Conservation (phyloP, 2,888 invertebrate genomes). For the Brenthis ino region DNA sequence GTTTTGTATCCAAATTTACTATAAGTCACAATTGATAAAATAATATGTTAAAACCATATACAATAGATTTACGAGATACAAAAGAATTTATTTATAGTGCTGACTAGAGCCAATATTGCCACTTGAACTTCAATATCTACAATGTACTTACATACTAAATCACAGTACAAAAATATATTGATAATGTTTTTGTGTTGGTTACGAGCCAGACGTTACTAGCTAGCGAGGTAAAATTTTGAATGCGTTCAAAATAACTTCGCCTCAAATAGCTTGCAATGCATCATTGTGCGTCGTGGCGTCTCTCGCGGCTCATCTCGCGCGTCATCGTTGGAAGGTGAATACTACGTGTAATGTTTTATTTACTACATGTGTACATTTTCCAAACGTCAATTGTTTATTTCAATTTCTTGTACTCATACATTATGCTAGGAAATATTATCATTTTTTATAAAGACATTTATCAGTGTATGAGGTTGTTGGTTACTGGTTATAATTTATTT, state of each 20-base stretch:
- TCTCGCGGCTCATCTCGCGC: not conserved
- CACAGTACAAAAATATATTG: conserved; percentile 42
- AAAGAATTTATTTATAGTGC: not conserved
- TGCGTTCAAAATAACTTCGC: conserved; percentile 49
- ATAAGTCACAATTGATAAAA: too few relatives aligned
- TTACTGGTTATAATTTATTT: conserved; percentile 11
- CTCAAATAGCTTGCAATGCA: conserved; percentile 53
- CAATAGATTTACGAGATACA: not conserved
- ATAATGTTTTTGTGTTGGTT: conserved; percentile 46
- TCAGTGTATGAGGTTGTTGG: not conserved
- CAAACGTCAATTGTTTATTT: not conserved
- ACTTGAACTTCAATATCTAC: conserved; percentile 20
- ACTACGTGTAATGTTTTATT: not conserved
- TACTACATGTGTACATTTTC: not conserved
- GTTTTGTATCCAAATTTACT: too few relatives aligned
- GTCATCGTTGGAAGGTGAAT: not conserved
- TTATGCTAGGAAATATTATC: not conserved
- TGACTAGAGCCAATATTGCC: not conserved
- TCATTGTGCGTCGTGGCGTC: conserved; percentile 45
- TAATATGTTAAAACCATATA: not conserved
- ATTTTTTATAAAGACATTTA: not conserved
- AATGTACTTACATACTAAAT: conserved; percentile 42
- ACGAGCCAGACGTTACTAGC: conserved; percentile 59
- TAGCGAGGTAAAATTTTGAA: conserved; percentile 51
- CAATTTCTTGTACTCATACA: not conserved